Conservation (phyloP, 2,797 vertebrate genomes). For the Heteromormyrus szaboi region DNA sequence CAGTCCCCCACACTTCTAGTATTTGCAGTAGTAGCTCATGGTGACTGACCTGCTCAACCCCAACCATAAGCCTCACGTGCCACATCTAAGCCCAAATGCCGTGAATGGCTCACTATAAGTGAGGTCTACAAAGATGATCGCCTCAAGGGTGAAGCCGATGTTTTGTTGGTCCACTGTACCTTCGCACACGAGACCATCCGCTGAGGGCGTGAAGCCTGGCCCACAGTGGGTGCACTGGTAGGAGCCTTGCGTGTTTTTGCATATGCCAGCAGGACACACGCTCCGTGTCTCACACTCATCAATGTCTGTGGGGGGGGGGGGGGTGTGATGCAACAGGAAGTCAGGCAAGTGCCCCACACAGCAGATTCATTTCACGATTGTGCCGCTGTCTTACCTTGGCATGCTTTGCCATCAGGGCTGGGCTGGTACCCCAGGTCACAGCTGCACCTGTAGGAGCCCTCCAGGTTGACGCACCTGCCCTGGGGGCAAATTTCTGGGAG, state of each 20-base stretch:
- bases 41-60: background rate
- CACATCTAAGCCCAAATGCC: background rate
- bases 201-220: conserved; percentile 62
- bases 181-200: conserved; percentile 58
- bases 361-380: background rate
- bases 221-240: conserved; percentile 72
- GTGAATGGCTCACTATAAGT: background rate
- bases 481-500: conserved; percentile 63
- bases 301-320: conserved; percentile 30
- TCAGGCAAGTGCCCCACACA: background rate
- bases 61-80: background rate
- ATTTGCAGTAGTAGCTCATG: conserved; percentile 15
- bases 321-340: background rate
- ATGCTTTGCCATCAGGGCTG: conserved; percentile 65
- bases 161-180: conserved; percentile 41
- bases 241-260: conserved; percentile 76
- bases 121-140: background rate
- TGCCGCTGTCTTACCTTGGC: conserved; percentile 68
- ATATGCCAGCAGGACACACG: conserved; percentile 58
- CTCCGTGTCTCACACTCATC: conserved; percentile 55
- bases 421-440: conserved; percentile 72
- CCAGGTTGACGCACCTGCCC: conserved; percentile 75
- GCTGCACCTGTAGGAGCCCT: conserved; percentile 73
- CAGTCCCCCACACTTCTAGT: background rate
- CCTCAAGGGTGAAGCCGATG: background rate